A percentile compares a stretch with the other conserved stretches of the same genome.
These are phyloP conservation scores for Drosophila neutralis DNA, from an alignment of 2,888 invertebrate species.

Conservation along the genomic window DNA sequence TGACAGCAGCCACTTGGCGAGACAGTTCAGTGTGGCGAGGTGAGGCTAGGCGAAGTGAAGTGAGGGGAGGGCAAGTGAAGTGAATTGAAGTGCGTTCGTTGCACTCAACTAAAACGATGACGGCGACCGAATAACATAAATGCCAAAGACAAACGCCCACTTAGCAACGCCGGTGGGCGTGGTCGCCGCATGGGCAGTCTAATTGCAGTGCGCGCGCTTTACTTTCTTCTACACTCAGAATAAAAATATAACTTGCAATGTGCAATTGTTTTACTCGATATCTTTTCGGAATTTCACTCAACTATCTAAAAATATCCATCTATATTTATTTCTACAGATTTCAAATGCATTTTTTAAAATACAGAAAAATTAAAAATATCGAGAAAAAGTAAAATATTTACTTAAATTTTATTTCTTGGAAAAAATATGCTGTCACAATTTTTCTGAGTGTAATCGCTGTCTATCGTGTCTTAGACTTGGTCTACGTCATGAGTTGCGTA, in stretches of 20 bases:
- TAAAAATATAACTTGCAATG: not conserved
- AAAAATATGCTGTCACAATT: too few relatives aligned
- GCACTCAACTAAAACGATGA: conserved; percentile 40
- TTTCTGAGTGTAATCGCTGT: not conserved
- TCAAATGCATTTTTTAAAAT: too few relatives aligned
- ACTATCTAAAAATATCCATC: not conserved
- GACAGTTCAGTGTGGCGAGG: not conserved
- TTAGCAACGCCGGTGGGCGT: conserved; percentile 20
- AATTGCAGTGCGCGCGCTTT: conserved; percentile 59
- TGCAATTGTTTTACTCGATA: not conserved
- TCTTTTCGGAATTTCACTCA: not conserved
- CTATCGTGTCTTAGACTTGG: not conserved
- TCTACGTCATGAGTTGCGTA: not conserved
- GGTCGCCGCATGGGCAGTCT: conserved; percentile 22
- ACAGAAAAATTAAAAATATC: too few relatives aligned
- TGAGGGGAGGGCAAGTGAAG: not conserved
- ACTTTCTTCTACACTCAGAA: conserved; percentile 9
- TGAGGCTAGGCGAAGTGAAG: not conserved
- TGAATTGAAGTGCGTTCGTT: conserved; percentile 59
- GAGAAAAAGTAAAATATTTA: too few relatives aligned
- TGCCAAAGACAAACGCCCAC: conserved; percentile 15
- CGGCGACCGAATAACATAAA: conserved; percentile 55
- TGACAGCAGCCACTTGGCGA: conserved; percentile 61
- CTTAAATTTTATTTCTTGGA: too few relatives aligned
- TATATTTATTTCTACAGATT: not conserved